phyloP scores from a whole-genome alignment of 2,113 vertebrate species.

The Bubo blakistoni region DNA sequence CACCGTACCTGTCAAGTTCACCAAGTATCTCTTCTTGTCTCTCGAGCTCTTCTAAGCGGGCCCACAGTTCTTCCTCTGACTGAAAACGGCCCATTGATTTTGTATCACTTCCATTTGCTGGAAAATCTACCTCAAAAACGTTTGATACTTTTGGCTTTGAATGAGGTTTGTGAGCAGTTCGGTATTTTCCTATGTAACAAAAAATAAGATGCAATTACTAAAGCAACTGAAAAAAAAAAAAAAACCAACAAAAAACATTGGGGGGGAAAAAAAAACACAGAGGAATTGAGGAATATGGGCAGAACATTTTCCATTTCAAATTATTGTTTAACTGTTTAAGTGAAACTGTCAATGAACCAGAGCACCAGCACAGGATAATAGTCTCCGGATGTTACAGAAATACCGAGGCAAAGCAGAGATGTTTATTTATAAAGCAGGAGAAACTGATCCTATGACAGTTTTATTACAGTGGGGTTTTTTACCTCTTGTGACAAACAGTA shows the following conservation, averaged over 20 bases:
- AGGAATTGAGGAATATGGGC: background rate
- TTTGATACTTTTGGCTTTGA: slow-evolving; percentile 86
- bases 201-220: background rate
- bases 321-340: slow-evolving; percentile 53
- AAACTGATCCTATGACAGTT: slow-evolving; percentile 61
- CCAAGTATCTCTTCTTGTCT: slow-evolving; percentile 84
- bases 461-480: slow-evolving; percentile 31
- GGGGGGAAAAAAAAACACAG: accelerated
- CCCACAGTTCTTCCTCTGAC: slow-evolving; percentile 88
- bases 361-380: slow-evolving; percentile 63
- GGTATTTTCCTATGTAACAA: slow-evolving; percentile 77
- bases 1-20: slow-evolving; percentile 81
- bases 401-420: slow-evolving; percentile 47
- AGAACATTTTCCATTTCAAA: slow-evolving; percentile 30
- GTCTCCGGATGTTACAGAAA: slow-evolving; percentile 63
- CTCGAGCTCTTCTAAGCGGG: slow-evolving; percentile 88
- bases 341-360: slow-evolving; percentile 65
- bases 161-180: slow-evolving; percentile 88
- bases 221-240: background rate
- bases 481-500: slow-evolving; percentile 56
- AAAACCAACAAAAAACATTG: background rate
- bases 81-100: slow-evolving; percentile 62
- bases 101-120: slow-evolving; percentile 55
- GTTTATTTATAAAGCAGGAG: slow-evolving; percentile 68
- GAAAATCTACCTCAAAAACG: slow-evolving; percentile 72